Conservation (phyloP, 2,113 vertebrate genomes). For the Poecilia latipinna region DNA sequence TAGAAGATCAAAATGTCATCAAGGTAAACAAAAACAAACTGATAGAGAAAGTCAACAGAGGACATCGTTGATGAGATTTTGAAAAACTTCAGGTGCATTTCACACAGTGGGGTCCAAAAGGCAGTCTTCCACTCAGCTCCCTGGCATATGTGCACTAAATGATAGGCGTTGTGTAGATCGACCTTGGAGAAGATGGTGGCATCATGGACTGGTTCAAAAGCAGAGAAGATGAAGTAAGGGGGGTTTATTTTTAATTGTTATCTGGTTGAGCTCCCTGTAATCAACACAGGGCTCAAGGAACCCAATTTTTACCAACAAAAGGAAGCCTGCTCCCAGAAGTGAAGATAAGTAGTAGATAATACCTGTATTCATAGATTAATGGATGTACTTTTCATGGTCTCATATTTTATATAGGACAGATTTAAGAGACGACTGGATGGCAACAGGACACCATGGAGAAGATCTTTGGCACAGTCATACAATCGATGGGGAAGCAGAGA, state of each 20-base stretch:
- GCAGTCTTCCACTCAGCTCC: too few species aligned
- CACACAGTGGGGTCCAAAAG: too few species aligned
- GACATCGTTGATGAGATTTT: too few species aligned
- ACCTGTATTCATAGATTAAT: neutral
- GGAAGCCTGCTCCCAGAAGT: neutral
- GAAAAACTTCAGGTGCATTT: too few species aligned
- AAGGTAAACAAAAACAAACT: too few species aligned
- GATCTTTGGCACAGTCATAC: neutral
- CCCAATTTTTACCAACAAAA: neutral
- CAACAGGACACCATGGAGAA: neutral
- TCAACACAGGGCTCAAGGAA: neutral
- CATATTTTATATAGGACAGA: neutral
- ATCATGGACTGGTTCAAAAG: too few species aligned
- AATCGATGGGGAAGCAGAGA: neutral
- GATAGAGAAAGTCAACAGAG: too few species aligned
- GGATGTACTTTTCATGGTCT: neutral
- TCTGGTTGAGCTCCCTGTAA: neutral
- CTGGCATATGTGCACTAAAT: too few species aligned
- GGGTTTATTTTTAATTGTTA: neutral
- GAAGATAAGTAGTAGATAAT: neutral
- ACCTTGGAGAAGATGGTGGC: too few species aligned
- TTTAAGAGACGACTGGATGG: neutral
- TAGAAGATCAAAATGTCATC: too few species aligned
- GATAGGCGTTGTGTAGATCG: too few species aligned
- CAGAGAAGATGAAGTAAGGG: too few species aligned